Evolutionary conservation across 2,888 invertebrate genomes (phyloP).

Genomic region (Agrypnus murinus): DNA sequence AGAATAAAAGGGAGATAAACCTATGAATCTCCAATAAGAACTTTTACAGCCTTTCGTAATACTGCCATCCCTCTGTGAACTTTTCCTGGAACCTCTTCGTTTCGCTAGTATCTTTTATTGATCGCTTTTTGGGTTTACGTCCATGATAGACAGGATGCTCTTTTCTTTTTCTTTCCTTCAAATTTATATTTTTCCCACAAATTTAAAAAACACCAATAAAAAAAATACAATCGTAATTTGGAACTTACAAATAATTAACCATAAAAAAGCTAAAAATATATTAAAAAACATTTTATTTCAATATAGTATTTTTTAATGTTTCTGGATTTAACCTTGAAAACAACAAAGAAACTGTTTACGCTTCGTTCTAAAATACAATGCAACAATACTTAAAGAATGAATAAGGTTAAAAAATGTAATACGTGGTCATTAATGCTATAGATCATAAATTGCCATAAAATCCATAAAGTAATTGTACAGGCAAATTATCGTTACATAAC

Average conservation of each 20-base stretch:
- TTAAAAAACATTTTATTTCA: no score
- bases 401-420: background rate
- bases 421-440: conserved; percentile 25
- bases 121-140: conserved; percentile 6
- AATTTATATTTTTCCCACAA: no score
- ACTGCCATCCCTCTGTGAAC: conserved; percentile 13
- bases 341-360: background rate
- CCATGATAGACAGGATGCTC: no score
- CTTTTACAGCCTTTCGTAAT: no score
- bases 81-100: background rate
- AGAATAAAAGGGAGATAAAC: no score
- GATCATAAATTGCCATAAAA: conserved; percentile 21
- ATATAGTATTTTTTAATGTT: no score
- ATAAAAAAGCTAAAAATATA: no score
- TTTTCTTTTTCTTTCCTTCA: no score
- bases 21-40: no score
- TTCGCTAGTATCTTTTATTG: conserved; percentile 7
- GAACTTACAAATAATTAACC: no score
- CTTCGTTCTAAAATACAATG: conserved; percentile 6
- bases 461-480: conserved; percentile 48
- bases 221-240: no score
- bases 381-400: background rate
- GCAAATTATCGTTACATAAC: conserved; percentile 43
- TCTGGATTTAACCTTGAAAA: background rate
- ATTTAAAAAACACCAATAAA: no score